Conservation (phyloP, 1,140 invertebrate species). For the Pollicipes pollicipes region DNA sequence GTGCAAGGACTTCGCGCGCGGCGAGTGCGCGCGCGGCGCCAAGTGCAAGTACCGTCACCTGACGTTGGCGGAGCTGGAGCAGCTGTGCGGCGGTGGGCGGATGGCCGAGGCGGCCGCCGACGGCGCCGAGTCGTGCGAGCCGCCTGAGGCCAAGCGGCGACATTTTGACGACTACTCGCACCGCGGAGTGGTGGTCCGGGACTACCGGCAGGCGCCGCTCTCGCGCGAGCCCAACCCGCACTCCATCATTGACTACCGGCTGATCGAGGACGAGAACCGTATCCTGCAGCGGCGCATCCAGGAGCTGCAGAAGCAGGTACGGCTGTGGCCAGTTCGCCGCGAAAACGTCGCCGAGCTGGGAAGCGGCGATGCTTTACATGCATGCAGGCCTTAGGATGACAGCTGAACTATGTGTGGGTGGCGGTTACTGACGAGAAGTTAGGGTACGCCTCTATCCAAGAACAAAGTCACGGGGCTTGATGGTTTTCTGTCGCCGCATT, state of each 20-base stretch:
- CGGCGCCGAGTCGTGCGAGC: too few species aligned
- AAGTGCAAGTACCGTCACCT: slow-evolving; percentile 38
- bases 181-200: neutral
- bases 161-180: slow-evolving; percentile 2
- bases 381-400: too few species aligned
- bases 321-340: neutral
- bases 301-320: neutral
- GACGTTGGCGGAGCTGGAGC: slow-evolving; percentile 22
- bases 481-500: too few species aligned
- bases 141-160: neutral
- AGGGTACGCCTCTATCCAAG: too few species aligned
- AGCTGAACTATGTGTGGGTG: too few species aligned
- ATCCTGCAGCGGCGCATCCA: neutral
- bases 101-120: neutral
- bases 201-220: neutral
- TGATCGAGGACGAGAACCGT: neutral
- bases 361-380: too few species aligned
- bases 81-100: slow-evolving; percentile 7
- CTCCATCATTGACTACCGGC: neutral
- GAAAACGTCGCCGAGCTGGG: too few species aligned
- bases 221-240: neutral
- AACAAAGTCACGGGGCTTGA: too few species aligned
- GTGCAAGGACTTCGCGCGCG: slow-evolving; percentile 58
- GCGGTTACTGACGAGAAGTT: too few species aligned
- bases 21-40: slow-evolving; percentile 39